Percentiles rank a stretch among this genome's conserved stretches.
Conservation (phyloP, 1,140 invertebrate species). For the Dolichoris vasculosae region DNA sequence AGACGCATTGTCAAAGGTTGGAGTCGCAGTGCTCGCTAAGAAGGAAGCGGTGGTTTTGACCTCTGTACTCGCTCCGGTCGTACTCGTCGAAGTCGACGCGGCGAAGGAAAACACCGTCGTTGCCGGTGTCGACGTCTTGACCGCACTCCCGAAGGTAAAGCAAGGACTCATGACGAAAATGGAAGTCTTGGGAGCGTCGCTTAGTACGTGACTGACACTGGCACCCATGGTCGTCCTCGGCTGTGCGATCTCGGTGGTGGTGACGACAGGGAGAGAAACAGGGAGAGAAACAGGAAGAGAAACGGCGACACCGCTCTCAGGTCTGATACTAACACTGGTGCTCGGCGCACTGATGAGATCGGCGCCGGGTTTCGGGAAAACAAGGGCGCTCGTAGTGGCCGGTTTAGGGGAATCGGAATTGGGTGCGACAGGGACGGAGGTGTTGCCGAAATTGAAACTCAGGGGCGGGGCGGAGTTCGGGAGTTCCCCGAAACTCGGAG, state of each 20-base stretch:
- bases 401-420: not conserved
- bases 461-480: not conserved
- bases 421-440: not conserved
- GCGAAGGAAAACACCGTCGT: not conserved
- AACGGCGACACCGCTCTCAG: not conserved
- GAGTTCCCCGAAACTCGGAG: slow-evolving; percentile 4
- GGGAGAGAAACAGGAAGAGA: not conserved
- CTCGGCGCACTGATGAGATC: not conserved
- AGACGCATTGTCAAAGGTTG: not conserved
- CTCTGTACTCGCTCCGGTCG: not conserved
- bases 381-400: too few species aligned
- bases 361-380: not conserved
- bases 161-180: not conserved
- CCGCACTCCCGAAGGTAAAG: not conserved
- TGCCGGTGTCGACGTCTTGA: not conserved
- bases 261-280: not conserved
- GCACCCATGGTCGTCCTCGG: not conserved
- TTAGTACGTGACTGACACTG: not conserved
- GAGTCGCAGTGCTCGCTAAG: not conserved
- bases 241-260: not conserved
- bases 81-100: not conserved
- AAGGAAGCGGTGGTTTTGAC: not conserved
- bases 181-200: not conserved
- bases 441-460: not conserved
- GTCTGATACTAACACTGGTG: not conserved